Base-by-base conservation (phyloP, 2,888 invertebrate species). In the Cosmopolites sordidus region DNA sequence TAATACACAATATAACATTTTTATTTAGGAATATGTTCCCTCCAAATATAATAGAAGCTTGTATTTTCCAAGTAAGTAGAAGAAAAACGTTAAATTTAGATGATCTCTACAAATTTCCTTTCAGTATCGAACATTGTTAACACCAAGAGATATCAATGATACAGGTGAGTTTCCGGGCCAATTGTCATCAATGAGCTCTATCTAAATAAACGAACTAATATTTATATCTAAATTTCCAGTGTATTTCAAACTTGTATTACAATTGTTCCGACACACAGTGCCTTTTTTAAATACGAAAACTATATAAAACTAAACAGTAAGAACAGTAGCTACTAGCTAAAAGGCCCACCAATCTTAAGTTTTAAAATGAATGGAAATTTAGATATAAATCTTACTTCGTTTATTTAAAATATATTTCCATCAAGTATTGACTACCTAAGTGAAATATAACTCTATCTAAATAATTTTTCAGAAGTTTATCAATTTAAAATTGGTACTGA, bases 1-100 rank as follows among this genome's bases (percentile, higher is more conserved):
- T n/a, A n/a, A n/a, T n/a, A n/a, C n/a, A n/a, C n/a, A n/a, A 22
- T 18, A 18, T 27, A 27, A 12, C 18, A 12, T 47, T 49, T 50
- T 40, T 60, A 69, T 70, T 40, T 73, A 84, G 86, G 67, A 84
- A 84, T 66, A 76, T 85, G 73, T 84, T 86, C 68, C 84, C 84
- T 8, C 80, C 82, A 33, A 85, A 86, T 71, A 69, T 86, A 30
- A 75, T 84, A 16, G 80, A 83, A 66, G 83, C 84, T 14, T 78
- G 79, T 58, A 73, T 79, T 54, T 69, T 75, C 52, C 81, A 82
- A 61, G 69, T 71, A 66, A 61, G 63, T 61, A n/a, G n/a, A n/a
- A n/a, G n/a, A n/a, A n/a, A n/a, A n/a, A n/a, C n/a, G n/a, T n/a
- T n/a, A n/a, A n/a, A n/a, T n/a, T n/a, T n/a, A n/a, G n/a, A n/a